Conservation (phyloP, 2,113 vertebrate genomes). For the Talpa occidentalis region DNA sequence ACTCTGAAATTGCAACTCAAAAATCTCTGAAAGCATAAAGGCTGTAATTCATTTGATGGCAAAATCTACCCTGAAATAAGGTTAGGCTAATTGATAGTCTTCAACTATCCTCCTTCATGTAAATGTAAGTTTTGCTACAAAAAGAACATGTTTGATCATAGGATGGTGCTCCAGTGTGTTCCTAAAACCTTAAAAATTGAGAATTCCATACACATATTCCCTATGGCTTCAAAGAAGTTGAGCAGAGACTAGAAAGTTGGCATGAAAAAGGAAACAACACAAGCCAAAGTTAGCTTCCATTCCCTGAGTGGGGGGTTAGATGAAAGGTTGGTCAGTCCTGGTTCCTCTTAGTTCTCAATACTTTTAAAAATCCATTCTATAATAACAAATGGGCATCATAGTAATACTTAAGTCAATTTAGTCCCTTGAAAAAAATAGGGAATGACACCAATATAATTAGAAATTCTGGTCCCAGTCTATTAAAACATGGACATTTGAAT, state of each 20-base stretch:
- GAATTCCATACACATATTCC: conserved; percentile 16
- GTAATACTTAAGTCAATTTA: neutral
- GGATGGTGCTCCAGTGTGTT: neutral
- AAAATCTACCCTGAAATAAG: conserved; percentile 1
- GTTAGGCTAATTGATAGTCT: conserved; percentile 4
- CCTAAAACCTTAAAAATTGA: conserved; percentile 43
- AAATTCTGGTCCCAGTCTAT: conserved; percentile 7
- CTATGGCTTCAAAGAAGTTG: neutral
- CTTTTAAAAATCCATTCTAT: neutral
- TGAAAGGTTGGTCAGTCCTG: neutral
- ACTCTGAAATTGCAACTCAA: conserved; percentile 16
- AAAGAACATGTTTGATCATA: neutral
- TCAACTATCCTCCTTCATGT: neutral
- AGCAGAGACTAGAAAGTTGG: neutral
- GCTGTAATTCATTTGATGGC: neutral
- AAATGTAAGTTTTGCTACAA: conserved; percentile 35
- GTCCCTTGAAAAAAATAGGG: neutral
- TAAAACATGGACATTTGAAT: neutral
- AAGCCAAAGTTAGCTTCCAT: neutral
- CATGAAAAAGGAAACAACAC: neutral
- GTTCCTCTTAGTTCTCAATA: neutral
- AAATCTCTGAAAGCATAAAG: conserved; percentile 26
- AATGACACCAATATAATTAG: neutral
- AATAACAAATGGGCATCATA: neutral
- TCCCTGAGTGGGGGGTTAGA: neutral